These are phyloP conservation scores for Galemys pyrenaicus DNA, from an alignment of 2,113 vertebrate species.

Conservation along the genomic window DNA sequence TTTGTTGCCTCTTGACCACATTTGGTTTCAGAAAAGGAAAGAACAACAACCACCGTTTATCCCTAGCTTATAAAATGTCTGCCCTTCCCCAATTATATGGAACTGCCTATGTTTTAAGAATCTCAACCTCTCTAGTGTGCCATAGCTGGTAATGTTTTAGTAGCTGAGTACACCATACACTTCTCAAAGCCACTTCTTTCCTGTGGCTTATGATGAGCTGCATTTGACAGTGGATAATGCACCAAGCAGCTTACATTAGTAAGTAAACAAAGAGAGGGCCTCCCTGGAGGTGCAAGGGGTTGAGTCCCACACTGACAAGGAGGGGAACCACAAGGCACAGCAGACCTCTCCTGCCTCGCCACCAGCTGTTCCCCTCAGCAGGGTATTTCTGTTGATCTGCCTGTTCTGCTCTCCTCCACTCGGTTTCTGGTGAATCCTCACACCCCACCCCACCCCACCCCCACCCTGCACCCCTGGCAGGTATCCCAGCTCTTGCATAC, in stretches of 20 bases:
- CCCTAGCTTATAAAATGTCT: background rate
- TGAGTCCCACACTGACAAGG: too few relatives aligned
- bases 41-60: background rate
- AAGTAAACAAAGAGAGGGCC: slow-evolving; percentile 37
- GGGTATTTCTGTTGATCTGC: too few relatives aligned
- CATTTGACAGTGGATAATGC: background rate
- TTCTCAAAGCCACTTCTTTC: slow-evolving; percentile 27
- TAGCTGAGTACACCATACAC: background rate
- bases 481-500: too few relatives aligned
- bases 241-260: background rate
- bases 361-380: too few relatives aligned
- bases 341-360: too few relatives aligned
- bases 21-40: slow-evolving; percentile 3
- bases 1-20: background rate
- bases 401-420: too few relatives aligned
- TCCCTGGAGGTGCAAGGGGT: too few relatives aligned
- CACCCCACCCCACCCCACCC: too few relatives aligned
- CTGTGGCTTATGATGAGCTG: background rate
- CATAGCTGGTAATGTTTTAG: background rate
- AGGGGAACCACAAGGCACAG: too few relatives aligned
- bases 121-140: background rate
- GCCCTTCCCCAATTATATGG: slow-evolving; percentile 2
- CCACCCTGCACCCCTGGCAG: too few relatives aligned
- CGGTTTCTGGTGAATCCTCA: too few relatives aligned
- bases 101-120: slow-evolving; percentile 1